Conservation (phyloP, 2,888 invertebrate genomes). For the Helleia helle region DNA sequence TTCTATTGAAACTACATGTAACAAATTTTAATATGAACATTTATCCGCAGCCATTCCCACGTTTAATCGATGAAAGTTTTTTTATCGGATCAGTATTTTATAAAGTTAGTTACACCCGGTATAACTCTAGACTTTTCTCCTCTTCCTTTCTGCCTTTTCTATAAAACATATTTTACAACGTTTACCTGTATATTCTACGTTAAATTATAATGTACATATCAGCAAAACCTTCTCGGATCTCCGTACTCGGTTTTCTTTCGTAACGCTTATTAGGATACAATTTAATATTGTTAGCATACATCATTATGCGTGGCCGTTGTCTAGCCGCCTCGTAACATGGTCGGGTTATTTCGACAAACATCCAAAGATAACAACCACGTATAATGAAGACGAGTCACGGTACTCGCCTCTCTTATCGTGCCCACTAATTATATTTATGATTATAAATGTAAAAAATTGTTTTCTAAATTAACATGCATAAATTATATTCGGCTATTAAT, state of each 20-base stretch:
- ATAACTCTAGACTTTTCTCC: too few species aligned
- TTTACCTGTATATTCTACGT: neutral
- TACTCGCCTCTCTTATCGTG: neutral
- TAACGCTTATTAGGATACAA: conserved; percentile 50
- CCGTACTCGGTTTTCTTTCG: conserved; percentile 44
- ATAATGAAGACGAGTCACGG: conserved; percentile 14
- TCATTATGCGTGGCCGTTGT: conserved; percentile 51
- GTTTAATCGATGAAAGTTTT: too few species aligned
- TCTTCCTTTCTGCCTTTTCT: too few species aligned
- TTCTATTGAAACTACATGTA: too few species aligned
- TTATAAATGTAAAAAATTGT: neutral
- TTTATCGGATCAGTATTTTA: too few species aligned
- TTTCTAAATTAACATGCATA: neutral
- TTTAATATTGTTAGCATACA: conserved; percentile 55
- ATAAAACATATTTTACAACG: too few species aligned
- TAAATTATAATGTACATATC: neutral
- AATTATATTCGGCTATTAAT: too few species aligned
- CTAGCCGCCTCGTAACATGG: conserved; percentile 44
- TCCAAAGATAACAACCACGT: conserved; percentile 20
- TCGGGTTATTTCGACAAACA: conserved; percentile 20
- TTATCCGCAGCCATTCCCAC: too few species aligned
- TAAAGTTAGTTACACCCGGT: too few species aligned
- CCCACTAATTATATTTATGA: neutral
- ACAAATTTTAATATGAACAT: too few species aligned
- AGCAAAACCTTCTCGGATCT: conserved; percentile 20